phyloP scores from a whole-genome alignment of 1,140 invertebrate species.

The Neodiprion lecontei region DNA sequence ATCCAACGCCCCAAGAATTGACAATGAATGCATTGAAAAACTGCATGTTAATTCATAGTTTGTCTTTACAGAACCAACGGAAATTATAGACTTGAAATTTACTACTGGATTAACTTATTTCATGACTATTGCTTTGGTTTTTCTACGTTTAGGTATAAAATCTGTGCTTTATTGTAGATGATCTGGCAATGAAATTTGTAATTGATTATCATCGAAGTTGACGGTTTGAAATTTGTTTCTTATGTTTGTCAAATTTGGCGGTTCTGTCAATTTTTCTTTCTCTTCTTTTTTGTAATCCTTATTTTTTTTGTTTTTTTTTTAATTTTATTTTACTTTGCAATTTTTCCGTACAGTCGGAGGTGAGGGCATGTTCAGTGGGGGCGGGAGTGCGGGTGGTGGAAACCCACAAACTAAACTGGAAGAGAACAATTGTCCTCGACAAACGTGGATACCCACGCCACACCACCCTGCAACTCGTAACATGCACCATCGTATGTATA shows the following conservation, averaged over 20 bases:
- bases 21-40: too few relatives aligned
- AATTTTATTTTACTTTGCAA: slow-evolving; percentile 44
- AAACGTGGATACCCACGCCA: slow-evolving; percentile 60
- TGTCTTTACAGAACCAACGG: too few relatives aligned
- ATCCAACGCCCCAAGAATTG: too few relatives aligned
- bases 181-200: too few relatives aligned
- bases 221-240: not conserved
- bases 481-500: slow-evolving; percentile 60
- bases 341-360: slow-evolving; percentile 55
- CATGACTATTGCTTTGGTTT: too few relatives aligned
- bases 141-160: too few relatives aligned
- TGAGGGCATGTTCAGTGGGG: slow-evolving; percentile 58
- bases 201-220: too few relatives aligned
- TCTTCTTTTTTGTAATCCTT: slow-evolving; percentile 22
- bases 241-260: not conserved
- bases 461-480: slow-evolving; percentile 57
- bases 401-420: slow-evolving; percentile 57
- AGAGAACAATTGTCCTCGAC: slow-evolving; percentile 59
- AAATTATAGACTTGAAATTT: too few relatives aligned
- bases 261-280: not conserved
- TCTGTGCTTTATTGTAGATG: too few relatives aligned
- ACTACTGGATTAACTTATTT: not conserved
- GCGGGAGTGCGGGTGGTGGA: slow-evolving; percentile 45
- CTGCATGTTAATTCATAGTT: too few relatives aligned
- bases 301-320: slow-evolving; percentile 47